phyloP scores from a whole-genome alignment of 2,113 vertebrate genomes.

The Crotalus tigris region DNA sequence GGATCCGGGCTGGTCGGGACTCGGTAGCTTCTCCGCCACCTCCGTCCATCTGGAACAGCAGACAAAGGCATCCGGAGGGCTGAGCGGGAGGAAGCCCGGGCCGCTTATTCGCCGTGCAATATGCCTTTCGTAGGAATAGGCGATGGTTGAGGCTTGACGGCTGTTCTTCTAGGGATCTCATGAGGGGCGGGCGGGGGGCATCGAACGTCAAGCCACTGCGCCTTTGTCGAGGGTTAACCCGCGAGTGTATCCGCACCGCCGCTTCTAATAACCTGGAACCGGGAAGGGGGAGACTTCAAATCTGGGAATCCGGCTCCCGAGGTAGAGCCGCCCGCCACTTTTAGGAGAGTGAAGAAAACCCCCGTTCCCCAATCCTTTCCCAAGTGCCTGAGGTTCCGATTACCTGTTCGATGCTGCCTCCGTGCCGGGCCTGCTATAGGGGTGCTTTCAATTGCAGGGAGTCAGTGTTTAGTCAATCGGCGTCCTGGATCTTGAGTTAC shows the following conservation, averaged over 20 bases:
- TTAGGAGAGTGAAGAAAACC: background rate
- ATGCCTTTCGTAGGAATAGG: background rate
- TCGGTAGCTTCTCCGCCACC: background rate
- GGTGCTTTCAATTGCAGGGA: background rate
- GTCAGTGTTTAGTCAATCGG: background rate
- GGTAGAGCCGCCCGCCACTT: background rate
- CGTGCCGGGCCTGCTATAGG: background rate
- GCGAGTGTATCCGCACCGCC: background rate
- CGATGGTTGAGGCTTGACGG: background rate
- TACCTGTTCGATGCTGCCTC: slow-evolving; percentile 6
- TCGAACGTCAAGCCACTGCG: background rate
- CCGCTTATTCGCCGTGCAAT: background rate
- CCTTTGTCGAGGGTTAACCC: background rate
- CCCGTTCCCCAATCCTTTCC: too few species aligned
- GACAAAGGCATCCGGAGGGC: background rate
- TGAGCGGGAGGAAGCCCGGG: background rate
- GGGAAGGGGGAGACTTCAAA: background rate
- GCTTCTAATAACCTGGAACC: background rate
- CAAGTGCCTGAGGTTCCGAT: background rate
- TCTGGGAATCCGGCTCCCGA: background rate
- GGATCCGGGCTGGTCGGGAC: background rate
- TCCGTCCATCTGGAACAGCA: background rate
- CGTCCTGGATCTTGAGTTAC: background rate
- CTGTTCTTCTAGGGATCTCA: background rate
- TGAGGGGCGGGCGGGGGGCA: background rate